Evolutionary conservation across 2,888 invertebrate species (phyloP).

Genomic region (Creontiades dilutus): DNA sequence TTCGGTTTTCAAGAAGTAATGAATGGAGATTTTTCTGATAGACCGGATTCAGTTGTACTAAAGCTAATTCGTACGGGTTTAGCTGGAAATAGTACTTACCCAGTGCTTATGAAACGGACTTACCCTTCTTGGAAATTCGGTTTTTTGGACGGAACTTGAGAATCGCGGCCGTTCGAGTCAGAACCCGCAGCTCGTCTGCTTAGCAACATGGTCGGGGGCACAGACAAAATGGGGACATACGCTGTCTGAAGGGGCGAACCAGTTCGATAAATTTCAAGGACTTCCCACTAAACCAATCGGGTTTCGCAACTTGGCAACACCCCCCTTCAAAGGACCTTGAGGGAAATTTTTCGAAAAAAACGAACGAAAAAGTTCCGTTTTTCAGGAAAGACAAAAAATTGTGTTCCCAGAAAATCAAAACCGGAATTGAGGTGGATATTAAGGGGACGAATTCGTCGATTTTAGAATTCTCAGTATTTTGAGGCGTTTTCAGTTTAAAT

Average conservation of each 20-base stretch:
- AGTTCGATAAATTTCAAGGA: slow-evolving; percentile 70
- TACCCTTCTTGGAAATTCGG: too few relatives aligned
- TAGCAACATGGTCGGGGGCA: slow-evolving; percentile 48
- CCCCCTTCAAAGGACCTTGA: background rate
- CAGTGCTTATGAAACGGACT: too few relatives aligned
- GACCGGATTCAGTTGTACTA: too few relatives aligned
- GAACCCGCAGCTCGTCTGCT: slow-evolving; percentile 28
- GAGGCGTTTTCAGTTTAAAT: background rate
- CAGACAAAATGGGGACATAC: background rate
- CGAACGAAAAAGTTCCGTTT: background rate
- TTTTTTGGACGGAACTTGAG: background rate
- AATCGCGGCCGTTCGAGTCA: background rate
- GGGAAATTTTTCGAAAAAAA: background rate
- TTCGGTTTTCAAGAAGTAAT: too few relatives aligned
- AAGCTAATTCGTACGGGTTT: too few relatives aligned
- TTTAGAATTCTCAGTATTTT: background rate
- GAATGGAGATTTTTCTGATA: too few relatives aligned
- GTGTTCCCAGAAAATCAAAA: background rate
- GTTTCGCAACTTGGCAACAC: slow-evolving; percentile 48
- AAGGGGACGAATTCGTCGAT: background rate
- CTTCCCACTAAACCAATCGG: slow-evolving; percentile 60
- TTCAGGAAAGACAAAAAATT: background rate
- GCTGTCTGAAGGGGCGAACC: slow-evolving; percentile 7
- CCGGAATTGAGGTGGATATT: background rate
- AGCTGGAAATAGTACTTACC: too few relatives aligned